Conservation (phyloP, 2,797 vertebrate species). For the Intellagama lesueurii region DNA sequence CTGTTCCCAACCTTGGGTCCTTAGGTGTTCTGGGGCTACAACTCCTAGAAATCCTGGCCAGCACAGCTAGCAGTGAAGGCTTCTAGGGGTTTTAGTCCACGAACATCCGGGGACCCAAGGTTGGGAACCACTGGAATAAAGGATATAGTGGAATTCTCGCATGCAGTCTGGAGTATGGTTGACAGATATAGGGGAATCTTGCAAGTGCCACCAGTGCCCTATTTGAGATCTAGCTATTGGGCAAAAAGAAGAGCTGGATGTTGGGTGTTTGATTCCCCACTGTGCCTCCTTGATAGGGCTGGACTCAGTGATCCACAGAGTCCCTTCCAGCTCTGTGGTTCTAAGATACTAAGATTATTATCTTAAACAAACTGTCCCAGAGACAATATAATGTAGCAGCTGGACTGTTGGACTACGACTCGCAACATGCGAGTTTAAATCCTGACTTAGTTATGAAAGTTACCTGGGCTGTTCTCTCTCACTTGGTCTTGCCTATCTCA, state of each 20-base stretch:
- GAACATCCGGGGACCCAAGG: too few relatives aligned
- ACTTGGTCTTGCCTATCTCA: neutral
- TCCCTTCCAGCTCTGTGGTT: neutral
- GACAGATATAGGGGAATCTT: neutral
- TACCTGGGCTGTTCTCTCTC: neutral
- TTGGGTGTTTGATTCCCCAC: neutral
- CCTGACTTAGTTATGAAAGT: neutral
- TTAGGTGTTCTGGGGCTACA: too few relatives aligned
- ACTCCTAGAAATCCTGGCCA: too few relatives aligned
- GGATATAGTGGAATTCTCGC: neutral
- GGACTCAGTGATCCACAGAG: too few relatives aligned
- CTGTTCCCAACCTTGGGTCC: too few relatives aligned
- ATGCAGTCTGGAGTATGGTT: neutral
- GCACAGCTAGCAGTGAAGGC: too few relatives aligned
- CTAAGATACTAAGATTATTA: too few relatives aligned
- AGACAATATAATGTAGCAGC: too few relatives aligned
- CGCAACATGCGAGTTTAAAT: neutral
- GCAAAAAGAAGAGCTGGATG: neutral
- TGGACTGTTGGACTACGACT: neutral
- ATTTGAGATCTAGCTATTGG: too few relatives aligned
- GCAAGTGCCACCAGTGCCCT: neutral
- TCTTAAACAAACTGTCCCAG: too few relatives aligned
- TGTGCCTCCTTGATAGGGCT: too few relatives aligned
- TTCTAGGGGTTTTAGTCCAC: too few relatives aligned
- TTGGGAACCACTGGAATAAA: neutral